Base-by-base conservation (phyloP, 1,140 invertebrate genomes). In the Conopomorpha cramerella region DNA sequence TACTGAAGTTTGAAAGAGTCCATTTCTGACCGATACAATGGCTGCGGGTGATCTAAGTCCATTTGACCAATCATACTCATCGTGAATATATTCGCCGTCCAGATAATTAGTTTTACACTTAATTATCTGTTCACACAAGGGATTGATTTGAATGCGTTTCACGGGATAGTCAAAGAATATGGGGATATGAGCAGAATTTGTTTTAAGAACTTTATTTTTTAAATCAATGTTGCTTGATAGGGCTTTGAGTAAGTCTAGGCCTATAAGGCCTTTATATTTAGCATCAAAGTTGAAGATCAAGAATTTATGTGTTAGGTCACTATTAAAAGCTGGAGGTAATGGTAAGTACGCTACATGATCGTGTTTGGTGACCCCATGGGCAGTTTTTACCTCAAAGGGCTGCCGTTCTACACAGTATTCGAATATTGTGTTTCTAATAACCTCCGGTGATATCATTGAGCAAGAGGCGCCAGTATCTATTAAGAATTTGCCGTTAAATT, bases 401-500 rank as follows among this genome's bases (percentile, higher is more conserved):
- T 35, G 18, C 4, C 15, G n/a, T n/a, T 13, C 16, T 35, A 37
- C 40, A 8, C 33, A 13, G 34, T 33, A 31, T 29, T 40, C 14
- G 32, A 2, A 17, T 15, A 19, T 16, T 17, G 25, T n/a, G 26
- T 33, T 16, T 33, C 32, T 2, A 23, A 38, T 38, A 25, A 39
- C 26, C 15, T 34, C 17, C 13, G 30, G 27, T 26, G 31, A 38
- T 36, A 50, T 46, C 30, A 46, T 30, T 11, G 41, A 49, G 14
- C 34, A 36, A 7, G 43, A 46, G 15, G 47, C 47, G 16, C 47
- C 44, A 13, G 47, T 46, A 27, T 50, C 48, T 16, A 46, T 39
- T 36, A 50, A 31, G 36, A 50, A 50, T 38, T 38, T 46, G 8
- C 45, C 49, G 11, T 33, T 16, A 33, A 45, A 41, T 39, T 51